Conservation (phyloP, 2,888 invertebrate species). For the Lithodes maja region DNA sequence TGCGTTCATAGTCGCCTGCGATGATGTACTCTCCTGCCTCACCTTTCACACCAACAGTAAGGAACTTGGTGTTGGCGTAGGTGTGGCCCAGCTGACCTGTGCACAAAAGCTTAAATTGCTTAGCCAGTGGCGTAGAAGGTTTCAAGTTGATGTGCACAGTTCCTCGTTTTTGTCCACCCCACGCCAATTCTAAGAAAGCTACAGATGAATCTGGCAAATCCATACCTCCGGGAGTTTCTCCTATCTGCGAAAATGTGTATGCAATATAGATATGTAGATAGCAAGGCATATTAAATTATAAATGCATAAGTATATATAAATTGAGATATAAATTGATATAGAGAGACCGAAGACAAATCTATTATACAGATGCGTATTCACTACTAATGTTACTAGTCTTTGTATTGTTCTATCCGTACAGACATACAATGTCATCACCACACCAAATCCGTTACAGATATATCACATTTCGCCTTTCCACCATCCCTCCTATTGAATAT, state of each 20-base stretch:
- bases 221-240: not conserved
- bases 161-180: not conserved
- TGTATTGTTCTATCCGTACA: too few relatives aligned
- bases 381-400: too few relatives aligned
- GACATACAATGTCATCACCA: too few relatives aligned
- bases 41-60: not conserved
- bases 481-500: too few relatives aligned
- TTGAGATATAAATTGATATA: too few relatives aligned
- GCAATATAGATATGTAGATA: too few relatives aligned
- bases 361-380: too few relatives aligned
- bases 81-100: not conserved
- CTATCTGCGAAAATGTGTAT: not conserved
- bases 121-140: not conserved
- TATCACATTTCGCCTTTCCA: too few relatives aligned
- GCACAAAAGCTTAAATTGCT: not conserved
- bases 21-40: not conserved
- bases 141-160: not conserved
- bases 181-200: not conserved
- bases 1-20: not conserved
- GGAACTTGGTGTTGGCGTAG: slow-evolving; percentile 3
- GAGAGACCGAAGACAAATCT: too few relatives aligned
- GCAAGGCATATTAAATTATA: too few relatives aligned
- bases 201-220: not conserved
- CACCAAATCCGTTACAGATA: too few relatives aligned
- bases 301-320: too few relatives aligned